Conservation (phyloP, 2,113 vertebrate genomes). For the Hemiprocne comata region DNA sequence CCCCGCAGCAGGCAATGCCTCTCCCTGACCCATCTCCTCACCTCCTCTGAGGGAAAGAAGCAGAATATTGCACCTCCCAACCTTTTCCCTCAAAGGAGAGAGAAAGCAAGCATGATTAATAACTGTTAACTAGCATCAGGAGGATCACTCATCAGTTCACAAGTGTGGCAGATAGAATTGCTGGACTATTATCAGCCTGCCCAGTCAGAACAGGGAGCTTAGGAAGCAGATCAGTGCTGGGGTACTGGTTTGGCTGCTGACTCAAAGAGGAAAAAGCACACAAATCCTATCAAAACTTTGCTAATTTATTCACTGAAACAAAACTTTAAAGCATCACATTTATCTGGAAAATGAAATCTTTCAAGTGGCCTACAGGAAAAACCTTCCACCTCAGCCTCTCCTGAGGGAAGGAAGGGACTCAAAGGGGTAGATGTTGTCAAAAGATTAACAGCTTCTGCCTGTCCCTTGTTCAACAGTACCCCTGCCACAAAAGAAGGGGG, state of each 20-base stretch:
- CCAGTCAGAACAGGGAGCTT: not conserved
- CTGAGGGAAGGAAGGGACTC: not conserved
- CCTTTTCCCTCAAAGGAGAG: not conserved
- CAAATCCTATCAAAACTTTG: not conserved
- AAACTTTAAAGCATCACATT: not conserved
- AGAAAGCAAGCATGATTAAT: conserved; percentile 24
- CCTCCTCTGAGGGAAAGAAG: not conserved
- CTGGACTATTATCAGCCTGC: not conserved
- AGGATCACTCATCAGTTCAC: not conserved
- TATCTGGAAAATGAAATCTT: not conserved
- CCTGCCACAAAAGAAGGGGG: not conserved
- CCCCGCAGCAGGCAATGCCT: not conserved
- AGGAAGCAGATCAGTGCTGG: not conserved
- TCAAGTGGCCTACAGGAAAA: not conserved
- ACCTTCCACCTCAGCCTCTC: not conserved
- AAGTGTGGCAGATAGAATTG: not conserved
- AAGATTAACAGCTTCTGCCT: not conserved
- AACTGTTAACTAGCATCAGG: not conserved
- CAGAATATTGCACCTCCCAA: not conserved
- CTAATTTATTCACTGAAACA: not conserved
- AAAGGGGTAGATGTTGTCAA: not conserved
- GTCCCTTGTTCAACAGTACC: not conserved
- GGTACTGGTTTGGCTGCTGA: not conserved
- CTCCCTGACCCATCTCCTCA: not conserved
- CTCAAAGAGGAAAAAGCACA: not conserved